Evolutionary conservation across 1,140 invertebrate genomes (phyloP).

Genomic region (Neotoxoptera formosana): DNA sequence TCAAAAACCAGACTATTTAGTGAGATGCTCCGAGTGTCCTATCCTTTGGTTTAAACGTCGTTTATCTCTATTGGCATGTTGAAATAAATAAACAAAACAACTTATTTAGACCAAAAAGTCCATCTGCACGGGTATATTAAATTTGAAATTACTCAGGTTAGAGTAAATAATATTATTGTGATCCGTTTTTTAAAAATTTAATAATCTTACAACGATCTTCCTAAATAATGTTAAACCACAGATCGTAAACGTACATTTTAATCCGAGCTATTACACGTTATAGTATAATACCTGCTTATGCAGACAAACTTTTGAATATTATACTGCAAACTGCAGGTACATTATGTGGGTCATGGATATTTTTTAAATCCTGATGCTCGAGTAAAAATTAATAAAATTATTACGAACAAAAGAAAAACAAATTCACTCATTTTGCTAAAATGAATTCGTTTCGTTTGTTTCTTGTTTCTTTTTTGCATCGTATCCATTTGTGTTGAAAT

Average conservation of each 20-base stretch:
- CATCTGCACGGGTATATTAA: background rate
- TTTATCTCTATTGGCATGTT: background rate
- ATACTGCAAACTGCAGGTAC: background rate
- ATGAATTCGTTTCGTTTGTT: background rate
- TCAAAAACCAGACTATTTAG: background rate
- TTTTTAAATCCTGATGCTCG: background rate
- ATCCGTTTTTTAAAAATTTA: too few species aligned
- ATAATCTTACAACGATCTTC: too few species aligned
- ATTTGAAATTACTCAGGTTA: background rate
- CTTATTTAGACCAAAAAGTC: background rate
- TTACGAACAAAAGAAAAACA: background rate
- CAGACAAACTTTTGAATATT: background rate
- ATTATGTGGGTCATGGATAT: background rate
- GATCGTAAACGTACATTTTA: too few species aligned
- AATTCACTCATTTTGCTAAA: background rate
- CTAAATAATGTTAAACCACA: too few species aligned
- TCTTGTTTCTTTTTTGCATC: background rate
- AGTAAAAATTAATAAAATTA: background rate
- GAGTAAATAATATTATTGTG: background rate
- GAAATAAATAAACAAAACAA: background rate
- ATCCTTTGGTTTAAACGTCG: background rate
- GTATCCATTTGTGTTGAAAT: too few species aligned
- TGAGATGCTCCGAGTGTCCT: background rate
- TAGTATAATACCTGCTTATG: background rate
- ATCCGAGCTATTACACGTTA: too few species aligned